Percentiles rank a stretch among this genome's conserved stretches.
phyloP scores from a whole-genome alignment of 2,113 vertebrate species.

The Ibidorhyncha struthersii region DNA sequence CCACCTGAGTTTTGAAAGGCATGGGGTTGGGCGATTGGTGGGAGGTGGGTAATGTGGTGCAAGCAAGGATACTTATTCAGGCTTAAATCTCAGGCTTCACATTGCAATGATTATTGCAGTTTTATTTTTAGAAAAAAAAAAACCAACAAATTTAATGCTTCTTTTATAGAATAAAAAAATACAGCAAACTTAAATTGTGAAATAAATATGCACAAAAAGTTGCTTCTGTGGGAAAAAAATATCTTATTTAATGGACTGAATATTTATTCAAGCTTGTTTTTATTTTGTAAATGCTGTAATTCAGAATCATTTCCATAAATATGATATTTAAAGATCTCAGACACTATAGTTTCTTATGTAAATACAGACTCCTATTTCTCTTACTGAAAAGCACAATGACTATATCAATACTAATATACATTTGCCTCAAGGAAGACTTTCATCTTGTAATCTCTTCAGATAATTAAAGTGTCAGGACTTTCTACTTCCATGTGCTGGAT shows the following conservation, averaged over 20 bases:
- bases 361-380: constrained; percentile 77
- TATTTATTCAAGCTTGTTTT: constrained; percentile 91
- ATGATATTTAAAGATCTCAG: constrained; percentile 84
- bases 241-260: constrained; percentile 80
- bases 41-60: constrained; percentile 26
- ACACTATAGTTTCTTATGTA: constrained; percentile 86
- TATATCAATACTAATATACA: constrained; percentile 57
- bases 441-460: constrained; percentile 62
- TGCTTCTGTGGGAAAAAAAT: constrained; percentile 72
- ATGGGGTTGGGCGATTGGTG: background rate
- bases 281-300: constrained; percentile 91
- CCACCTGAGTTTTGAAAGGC: constrained; percentile 6
- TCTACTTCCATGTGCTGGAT: constrained; percentile 60
- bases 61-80: constrained; percentile 73
- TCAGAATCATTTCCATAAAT: constrained; percentile 85
- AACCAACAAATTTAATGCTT: constrained; percentile 71
- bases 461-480: constrained; percentile 54
- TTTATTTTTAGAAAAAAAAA: constrained; percentile 77
- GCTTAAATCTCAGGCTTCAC: constrained; percentile 91
- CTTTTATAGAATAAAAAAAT: constrained; percentile 82
- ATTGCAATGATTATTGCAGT: constrained; percentile 78
- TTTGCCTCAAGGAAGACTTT: constrained; percentile 53
- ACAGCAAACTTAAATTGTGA: constrained; percentile 62
- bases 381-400: constrained; percentile 73
- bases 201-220: constrained; percentile 75